A percentile compares a stretch with the other conserved stretches of the same genome.
Conservation (phyloP, 2,113 vertebrate species). For the Prunella fulvescens region DNA sequence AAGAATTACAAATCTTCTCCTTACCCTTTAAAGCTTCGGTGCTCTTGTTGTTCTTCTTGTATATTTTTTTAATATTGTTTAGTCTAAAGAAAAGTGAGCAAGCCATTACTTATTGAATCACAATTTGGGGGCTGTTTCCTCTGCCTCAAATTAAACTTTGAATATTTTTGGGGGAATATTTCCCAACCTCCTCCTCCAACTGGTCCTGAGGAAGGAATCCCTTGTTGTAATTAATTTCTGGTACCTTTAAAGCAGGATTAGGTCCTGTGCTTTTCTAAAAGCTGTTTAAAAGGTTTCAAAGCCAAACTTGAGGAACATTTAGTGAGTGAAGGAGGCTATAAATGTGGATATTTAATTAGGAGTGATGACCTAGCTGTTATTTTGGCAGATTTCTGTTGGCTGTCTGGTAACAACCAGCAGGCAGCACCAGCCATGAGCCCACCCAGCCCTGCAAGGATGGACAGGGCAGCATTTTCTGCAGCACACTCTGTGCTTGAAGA, state of each 20-base stretch:
- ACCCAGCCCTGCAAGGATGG: not conserved
- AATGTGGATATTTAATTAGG: not conserved
- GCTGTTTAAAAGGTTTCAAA: not conserved
- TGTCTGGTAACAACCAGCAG: not conserved
- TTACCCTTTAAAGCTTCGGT: conserved; percentile 84
- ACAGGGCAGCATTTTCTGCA: not conserved
- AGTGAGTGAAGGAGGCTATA: not conserved
- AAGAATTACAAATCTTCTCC: not conserved
- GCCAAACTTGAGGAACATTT: not conserved
- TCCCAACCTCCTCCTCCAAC: not conserved
- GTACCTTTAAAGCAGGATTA: not conserved
- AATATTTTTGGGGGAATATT: not conserved
- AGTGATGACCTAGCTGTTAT: not conserved
- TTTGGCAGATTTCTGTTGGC: not conserved
- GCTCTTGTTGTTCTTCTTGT: conserved; percentile 73
- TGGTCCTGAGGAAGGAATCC: not conserved
- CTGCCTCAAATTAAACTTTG: not conserved
- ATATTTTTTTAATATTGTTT: conserved; percentile 81
- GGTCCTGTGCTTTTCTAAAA: not conserved
- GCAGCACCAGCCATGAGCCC: not conserved
- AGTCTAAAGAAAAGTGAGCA: conserved; percentile 70
- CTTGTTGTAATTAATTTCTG: not conserved
- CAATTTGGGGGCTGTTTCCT: not conserved
- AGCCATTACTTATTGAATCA: not conserved
- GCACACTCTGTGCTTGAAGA: not conserved